These are phyloP conservation scores for Leucozona laternaria DNA, from an alignment of 2,888 invertebrate genomes.

Conservation along the genomic window DNA sequence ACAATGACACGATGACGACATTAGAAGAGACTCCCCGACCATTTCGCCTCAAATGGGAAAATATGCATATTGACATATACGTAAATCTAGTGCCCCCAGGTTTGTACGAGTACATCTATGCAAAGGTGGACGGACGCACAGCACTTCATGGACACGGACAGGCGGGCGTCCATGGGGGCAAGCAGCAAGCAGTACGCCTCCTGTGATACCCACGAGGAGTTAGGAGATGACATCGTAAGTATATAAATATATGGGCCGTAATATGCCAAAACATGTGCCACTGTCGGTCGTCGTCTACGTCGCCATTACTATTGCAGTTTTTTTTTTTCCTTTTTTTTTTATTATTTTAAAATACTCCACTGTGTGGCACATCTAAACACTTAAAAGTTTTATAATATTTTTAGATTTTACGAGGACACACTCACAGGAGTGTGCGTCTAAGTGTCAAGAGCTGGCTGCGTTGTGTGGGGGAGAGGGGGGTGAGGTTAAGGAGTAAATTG, in stretches of 20 bases:
- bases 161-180: conserved; percentile 37
- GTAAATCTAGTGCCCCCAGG: conserved; percentile 16
- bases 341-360: conserved; percentile 43
- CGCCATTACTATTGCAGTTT: conserved; percentile 24
- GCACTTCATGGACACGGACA: conserved; percentile 7
- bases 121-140: conserved; percentile 39
- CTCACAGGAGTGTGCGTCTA: conserved; percentile 15
- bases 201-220: conserved; percentile 65
- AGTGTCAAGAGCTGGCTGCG: conserved; percentile 41
- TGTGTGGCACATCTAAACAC: conserved; percentile 41
- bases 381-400: conserved; percentile 67
- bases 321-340: conserved; percentile 15
- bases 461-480: background rate
- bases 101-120: background rate
- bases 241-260: conserved; percentile 45
- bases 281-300: conserved; percentile 20
- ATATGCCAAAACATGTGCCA: conserved; percentile 62
- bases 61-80: conserved; percentile 39
- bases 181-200: conserved; percentile 54
- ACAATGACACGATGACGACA: conserved; percentile 28
- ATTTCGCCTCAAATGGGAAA: conserved; percentile 9
- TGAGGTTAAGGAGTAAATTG: conserved; percentile 34
- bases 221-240: conserved; percentile 57
- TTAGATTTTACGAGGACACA: conserved; percentile 60
- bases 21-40: conserved; percentile 25